Conservation (phyloP, 2,888 invertebrate species). For the Serrognathus titanus region DNA sequence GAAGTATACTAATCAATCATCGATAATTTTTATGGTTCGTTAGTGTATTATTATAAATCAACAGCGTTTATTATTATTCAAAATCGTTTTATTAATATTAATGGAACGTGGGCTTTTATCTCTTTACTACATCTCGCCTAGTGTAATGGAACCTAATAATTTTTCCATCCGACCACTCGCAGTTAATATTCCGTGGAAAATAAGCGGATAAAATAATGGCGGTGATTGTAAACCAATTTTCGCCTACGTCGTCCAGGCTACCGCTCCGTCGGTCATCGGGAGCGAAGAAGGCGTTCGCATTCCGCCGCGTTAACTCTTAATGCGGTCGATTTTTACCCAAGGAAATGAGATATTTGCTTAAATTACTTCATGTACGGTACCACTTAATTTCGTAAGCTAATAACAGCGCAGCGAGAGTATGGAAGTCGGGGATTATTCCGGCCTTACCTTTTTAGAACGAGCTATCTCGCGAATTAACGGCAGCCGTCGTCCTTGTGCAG, state of each 20-base stretch:
- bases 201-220: not conserved
- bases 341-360: slow-evolving; percentile 15
- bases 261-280: not conserved
- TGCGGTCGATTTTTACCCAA: not conserved
- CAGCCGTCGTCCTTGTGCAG: slow-evolving; percentile 23
- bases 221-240: slow-evolving; percentile 4
- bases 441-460: slow-evolving; percentile 5
- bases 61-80: too few relatives aligned
- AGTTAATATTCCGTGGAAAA: too few relatives aligned
- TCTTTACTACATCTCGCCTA: too few relatives aligned
- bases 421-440: slow-evolving; percentile 11
- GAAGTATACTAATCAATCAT: too few relatives aligned
- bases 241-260: slow-evolving; percentile 4
- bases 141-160: too few relatives aligned
- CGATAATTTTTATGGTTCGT: too few relatives aligned
- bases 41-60: too few relatives aligned
- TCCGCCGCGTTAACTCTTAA: not conserved
- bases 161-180: too few relatives aligned
- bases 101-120: too few relatives aligned
- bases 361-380: slow-evolving; percentile 13
- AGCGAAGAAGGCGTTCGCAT: slow-evolving; percentile 1
- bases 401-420: slow-evolving; percentile 2
- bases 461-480: slow-evolving; percentile 17
- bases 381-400: slow-evolving; percentile 12
- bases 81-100: too few relatives aligned